Conservation (phyloP, 2,888 invertebrate species). For the Laspeyria flexula region DNA sequence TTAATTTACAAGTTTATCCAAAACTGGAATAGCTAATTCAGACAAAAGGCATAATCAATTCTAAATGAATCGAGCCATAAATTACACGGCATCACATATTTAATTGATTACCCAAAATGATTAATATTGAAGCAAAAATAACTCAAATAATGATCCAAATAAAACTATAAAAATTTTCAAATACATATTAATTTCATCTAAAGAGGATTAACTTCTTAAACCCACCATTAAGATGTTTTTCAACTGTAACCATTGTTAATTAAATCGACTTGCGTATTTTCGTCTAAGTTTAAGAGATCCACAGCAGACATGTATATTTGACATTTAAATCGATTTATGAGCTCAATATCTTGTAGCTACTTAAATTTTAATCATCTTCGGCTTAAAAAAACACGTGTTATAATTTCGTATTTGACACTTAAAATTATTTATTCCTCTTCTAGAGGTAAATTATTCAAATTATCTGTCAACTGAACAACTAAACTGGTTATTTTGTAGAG, state of each 20-base stretch:
- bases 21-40: neutral
- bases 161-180: no score
- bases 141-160: no score
- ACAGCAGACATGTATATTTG: neutral
- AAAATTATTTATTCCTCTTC: neutral
- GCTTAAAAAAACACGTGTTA: neutral
- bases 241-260: no score
- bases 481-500: neutral
- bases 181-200: no score
- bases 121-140: no score
- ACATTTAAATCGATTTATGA: neutral
- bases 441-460: conserved; percentile 1
- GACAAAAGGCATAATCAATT: neutral
- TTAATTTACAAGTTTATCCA: neutral
- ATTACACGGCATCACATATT: neutral
- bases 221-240: no score
- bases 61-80: neutral
- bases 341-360: neutral
- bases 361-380: conserved; percentile 1
- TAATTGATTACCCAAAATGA: neutral
- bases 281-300: neutral
- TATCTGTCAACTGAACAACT: neutral
- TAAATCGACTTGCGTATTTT: neutral
- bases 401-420: conserved; percentile 5
- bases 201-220: no score